Evolutionary conservation across 1,140 invertebrate species (phyloP).

Genomic region (Papilio helenus): DNA sequence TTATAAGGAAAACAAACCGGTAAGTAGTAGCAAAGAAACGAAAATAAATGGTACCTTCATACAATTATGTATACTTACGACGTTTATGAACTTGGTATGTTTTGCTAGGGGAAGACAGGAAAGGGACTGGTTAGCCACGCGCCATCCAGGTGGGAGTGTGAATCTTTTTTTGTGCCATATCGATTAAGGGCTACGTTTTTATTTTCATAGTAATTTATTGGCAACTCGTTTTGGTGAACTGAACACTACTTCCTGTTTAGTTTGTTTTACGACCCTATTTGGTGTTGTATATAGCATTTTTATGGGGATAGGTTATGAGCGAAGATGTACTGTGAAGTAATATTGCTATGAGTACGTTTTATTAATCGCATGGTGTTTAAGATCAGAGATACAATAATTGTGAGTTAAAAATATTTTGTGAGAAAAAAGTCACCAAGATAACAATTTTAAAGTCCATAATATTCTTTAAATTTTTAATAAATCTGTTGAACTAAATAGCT

Average conservation of each 20-base stretch:
- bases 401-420: too few relatives aligned
- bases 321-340: neutral
- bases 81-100: conserved; percentile 32
- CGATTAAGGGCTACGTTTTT: conserved; percentile 34
- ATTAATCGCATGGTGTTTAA: neutral
- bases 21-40: conserved; percentile 37
- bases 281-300: neutral
- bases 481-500: too few relatives aligned
- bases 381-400: too few relatives aligned
- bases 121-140: conserved; percentile 31
- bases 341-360: neutral
- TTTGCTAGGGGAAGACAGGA: conserved; percentile 37
- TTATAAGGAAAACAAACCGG: conserved; percentile 71
- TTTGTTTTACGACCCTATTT: conserved; percentile 24
- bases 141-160: conserved; percentile 35
- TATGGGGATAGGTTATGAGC: neutral
- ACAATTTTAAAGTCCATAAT: too few relatives aligned
- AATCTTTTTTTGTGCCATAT: conserved; percentile 36
- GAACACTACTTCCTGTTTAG: conserved; percentile 32
- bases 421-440: too few relatives aligned
- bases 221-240: conserved; percentile 34
- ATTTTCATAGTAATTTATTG: conserved; percentile 29
- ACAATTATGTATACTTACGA: conserved; percentile 24
- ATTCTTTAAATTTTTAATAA: too few relatives aligned
- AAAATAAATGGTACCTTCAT: conserved; percentile 30